Evolutionary conservation across 2,888 invertebrate genomes (phyloP).

Genomic region (Tenthredo scrophulariae): DNA sequence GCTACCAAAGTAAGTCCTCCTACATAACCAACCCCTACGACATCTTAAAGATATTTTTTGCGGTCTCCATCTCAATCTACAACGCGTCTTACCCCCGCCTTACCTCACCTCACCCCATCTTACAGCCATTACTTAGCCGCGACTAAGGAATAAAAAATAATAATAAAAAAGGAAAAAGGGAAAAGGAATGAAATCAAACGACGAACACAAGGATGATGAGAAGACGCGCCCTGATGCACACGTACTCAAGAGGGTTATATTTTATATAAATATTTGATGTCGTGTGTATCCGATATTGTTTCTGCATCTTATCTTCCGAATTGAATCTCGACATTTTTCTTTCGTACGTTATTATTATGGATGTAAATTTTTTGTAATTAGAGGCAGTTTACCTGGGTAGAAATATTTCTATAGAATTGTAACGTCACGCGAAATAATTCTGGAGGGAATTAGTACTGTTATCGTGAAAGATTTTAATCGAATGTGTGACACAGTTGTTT

Average conservation of each 20-base stretch:
- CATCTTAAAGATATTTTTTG: background rate
- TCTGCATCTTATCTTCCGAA: background rate
- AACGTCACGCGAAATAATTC: background rate
- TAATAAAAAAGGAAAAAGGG: background rate
- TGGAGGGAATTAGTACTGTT: background rate
- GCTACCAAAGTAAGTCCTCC: conserved; percentile 49
- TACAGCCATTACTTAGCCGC: conserved; percentile 5
- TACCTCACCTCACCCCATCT: background rate
- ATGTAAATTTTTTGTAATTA: background rate
- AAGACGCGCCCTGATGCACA: background rate
- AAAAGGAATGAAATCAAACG: background rate
- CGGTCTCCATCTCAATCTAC: conserved; percentile 8
- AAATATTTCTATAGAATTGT: background rate
- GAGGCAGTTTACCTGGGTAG: background rate
- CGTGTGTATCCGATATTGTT: background rate
- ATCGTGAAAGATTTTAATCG: no score
- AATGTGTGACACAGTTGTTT: no score
- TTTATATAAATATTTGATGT: background rate
- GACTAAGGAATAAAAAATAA: background rate
- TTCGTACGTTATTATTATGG: background rate
- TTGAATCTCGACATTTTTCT: background rate
- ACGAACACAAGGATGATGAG: background rate
- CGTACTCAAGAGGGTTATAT: background rate
- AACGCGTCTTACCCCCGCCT: background rate
- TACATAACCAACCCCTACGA: background rate